Conservation (phyloP, 2,797 vertebrate species). For the Neostethus bicornis region DNA sequence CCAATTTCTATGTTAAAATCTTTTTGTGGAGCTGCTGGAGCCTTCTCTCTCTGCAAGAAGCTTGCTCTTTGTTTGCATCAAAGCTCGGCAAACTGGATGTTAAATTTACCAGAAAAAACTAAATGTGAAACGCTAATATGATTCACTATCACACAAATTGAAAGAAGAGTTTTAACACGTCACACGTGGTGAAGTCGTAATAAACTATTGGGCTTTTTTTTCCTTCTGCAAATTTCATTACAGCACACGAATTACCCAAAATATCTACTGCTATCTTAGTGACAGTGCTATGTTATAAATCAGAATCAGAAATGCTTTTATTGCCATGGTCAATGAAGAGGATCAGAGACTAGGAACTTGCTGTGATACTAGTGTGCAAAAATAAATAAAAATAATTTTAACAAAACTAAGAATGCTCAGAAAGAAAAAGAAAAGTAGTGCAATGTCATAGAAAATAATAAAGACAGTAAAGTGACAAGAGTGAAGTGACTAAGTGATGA, state of each 20-base stretch:
- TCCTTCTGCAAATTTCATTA: slow-evolving; percentile 61
- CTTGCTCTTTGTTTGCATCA: slow-evolving; percentile 67
- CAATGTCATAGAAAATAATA: too few relatives aligned
- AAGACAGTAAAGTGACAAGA: too few relatives aligned
- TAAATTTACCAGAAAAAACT: slow-evolving; percentile 66
- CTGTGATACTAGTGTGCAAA: too few relatives aligned
- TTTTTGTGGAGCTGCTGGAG: slow-evolving; percentile 44
- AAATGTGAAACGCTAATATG: slow-evolving; percentile 52
- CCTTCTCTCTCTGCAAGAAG: slow-evolving; percentile 61
- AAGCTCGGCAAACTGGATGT: slow-evolving; percentile 62
- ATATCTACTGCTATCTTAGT: slow-evolving; percentile 52
- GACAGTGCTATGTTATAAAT: slow-evolving; percentile 53
- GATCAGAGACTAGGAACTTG: too few relatives aligned
- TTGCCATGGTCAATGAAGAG: too few relatives aligned
- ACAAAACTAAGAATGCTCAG: too few relatives aligned
- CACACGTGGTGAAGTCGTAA: slow-evolving; percentile 44
- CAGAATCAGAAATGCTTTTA: too few relatives aligned
- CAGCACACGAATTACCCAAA: slow-evolving; percentile 39
- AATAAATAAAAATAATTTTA: too few relatives aligned
- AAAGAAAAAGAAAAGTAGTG: too few relatives aligned
- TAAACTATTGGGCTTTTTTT: slow-evolving; percentile 49
- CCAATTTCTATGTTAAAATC: slow-evolving; percentile 57
- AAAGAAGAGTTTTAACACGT: slow-evolving; percentile 52
- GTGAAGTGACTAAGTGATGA: too few relatives aligned
- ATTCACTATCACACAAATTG: slow-evolving; percentile 33